phyloP scores from a whole-genome alignment of 1,140 invertebrate species.

The Drosophila novamexicana region DNA sequence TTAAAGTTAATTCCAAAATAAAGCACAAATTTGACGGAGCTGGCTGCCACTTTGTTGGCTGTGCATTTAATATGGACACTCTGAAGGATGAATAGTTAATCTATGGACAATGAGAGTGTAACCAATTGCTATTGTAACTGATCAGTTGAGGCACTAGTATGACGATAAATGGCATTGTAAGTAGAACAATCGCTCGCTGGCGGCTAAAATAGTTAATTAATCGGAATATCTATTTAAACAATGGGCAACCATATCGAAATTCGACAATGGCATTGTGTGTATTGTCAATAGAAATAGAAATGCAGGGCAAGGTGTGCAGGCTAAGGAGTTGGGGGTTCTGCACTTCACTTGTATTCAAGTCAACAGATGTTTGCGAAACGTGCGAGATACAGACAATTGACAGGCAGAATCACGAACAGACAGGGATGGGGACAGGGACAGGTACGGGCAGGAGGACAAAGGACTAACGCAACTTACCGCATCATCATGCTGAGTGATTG shows the following conservation, averaged over 20 bases:
- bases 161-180: constrained; percentile 48
- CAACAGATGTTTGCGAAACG: constrained; percentile 42
- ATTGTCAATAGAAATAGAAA: constrained; percentile 34
- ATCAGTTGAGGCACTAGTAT: constrained; percentile 33
- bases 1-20: no score
- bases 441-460: not conserved
- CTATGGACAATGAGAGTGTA: constrained; percentile 10
- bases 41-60: no score
- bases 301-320: not conserved
- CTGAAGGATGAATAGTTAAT: constrained; percentile 13
- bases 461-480: constrained; percentile 86
- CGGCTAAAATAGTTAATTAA: constrained; percentile 73
- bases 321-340: no score
- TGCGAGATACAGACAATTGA: constrained; percentile 33
- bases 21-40: no score
- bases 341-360: constrained; percentile 41
- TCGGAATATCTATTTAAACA: constrained; percentile 65
- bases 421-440: not conserved
- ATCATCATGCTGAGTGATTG: constrained; percentile 98
- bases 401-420: not conserved
- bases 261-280: constrained; percentile 18
- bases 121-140: constrained; percentile 20
- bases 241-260: constrained; percentile 30
- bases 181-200: constrained; percentile 4
- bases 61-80: not conserved